These are phyloP conservation scores for Phrixothrix hirtus DNA, from an alignment of 2,888 invertebrate species.

Conservation along the genomic window DNA sequence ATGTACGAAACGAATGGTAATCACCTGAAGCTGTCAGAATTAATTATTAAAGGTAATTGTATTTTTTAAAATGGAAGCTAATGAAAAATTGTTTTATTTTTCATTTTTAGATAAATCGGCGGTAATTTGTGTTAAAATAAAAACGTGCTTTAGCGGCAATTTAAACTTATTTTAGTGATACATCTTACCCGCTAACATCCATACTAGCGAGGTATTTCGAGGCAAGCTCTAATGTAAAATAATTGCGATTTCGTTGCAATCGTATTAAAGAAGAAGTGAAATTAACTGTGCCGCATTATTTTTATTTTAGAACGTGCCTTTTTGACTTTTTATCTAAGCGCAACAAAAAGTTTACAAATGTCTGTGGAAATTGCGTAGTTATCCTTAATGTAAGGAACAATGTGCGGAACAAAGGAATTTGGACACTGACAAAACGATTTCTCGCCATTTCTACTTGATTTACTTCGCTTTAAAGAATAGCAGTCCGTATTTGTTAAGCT, in stretches of 20 bases:
- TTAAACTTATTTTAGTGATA: constrained; percentile 49
- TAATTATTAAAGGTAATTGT: constrained; percentile 14
- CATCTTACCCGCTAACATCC: constrained; percentile 47
- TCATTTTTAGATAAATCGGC: constrained; percentile 14
- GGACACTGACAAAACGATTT: constrained; percentile 19
- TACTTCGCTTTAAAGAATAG: constrained; percentile 11
- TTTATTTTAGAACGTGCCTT: constrained; percentile 36
- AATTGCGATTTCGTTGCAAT: constrained; percentile 48
- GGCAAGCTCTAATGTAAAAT: constrained; percentile 49
- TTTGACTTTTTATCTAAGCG: constrained; percentile 27
- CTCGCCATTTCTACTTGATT: constrained; percentile 18
- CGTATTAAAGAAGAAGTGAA: constrained; percentile 45
- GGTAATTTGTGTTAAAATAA: constrained; percentile 46
- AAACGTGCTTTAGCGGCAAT: constrained; percentile 47
- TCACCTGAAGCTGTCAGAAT: constrained; percentile 11
- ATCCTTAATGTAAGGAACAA: constrained; percentile 23
- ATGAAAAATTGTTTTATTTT: constrained; percentile 16
- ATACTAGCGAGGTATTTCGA: constrained; percentile 38
- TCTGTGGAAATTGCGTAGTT: constrained; percentile 27
- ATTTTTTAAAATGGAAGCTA: constrained; percentile 2
- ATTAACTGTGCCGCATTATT: constrained; percentile 52
- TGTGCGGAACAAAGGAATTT: constrained; percentile 20
- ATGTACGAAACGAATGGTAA: background rate
- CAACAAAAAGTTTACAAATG: constrained; percentile 29
- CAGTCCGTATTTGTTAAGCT: constrained; percentile 9